Conservation (phyloP, 2,888 invertebrate species). For the Lithodes maja region DNA sequence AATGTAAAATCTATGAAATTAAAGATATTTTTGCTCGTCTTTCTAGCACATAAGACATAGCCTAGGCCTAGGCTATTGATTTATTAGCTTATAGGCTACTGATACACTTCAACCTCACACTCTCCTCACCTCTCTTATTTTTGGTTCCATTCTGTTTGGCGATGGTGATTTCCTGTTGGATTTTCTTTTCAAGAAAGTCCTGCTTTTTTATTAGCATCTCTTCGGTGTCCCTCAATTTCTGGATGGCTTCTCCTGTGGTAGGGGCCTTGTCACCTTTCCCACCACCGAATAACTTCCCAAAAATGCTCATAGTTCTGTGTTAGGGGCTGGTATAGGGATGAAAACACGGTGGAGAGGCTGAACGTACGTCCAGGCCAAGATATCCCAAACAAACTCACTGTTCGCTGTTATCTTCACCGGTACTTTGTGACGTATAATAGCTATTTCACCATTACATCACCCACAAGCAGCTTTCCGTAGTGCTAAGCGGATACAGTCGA, state of each 20-base stretch:
- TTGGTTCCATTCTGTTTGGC: constrained; percentile 92
- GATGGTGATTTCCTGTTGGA: constrained; percentile 87
- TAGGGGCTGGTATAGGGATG: neutral
- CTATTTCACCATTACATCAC: neutral
- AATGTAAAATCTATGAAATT: no score
- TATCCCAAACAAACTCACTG: constrained; percentile 41
- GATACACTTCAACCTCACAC: no score
- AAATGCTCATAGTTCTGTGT: constrained; percentile 86
- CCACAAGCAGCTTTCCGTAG: no score
- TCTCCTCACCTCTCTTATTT: constrained; percentile 75
- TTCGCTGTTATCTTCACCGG: constrained; percentile 30
- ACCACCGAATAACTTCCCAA: constrained; percentile 93
- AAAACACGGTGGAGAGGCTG: no score
- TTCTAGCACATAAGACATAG: no score
- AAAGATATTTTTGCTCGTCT: no score
- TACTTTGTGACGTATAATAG: neutral
- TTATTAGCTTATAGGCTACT: no score
- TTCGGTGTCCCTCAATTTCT: constrained; percentile 96
- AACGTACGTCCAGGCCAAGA: neutral
- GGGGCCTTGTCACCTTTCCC: constrained; percentile 88
- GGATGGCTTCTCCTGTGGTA: constrained; percentile 96
- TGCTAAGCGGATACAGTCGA: no score
- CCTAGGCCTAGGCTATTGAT: no score
- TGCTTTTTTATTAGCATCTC: constrained; percentile 98
- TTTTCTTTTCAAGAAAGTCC: constrained; percentile 96